These are phyloP conservation scores for Amazona finschi DNA, from an alignment of 2,797 vertebrate species.

Conservation along the genomic window DNA sequence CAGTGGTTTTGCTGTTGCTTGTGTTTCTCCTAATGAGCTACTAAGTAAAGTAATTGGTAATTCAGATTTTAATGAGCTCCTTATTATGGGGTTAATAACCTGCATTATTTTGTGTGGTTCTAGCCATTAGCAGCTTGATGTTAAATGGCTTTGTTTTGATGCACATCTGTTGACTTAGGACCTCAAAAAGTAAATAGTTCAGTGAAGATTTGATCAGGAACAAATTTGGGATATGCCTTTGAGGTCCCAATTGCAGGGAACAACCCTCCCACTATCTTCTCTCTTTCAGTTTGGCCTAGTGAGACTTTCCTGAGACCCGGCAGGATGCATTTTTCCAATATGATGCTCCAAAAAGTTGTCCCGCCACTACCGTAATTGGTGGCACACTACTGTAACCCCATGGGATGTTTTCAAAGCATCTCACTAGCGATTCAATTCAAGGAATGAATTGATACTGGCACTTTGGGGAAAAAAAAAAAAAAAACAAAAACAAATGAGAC, in stretches of 20 bases:
- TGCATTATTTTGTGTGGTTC: constrained; percentile 28
- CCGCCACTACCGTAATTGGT: neutral
- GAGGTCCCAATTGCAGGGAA: constrained; percentile 9
- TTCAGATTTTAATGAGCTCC: constrained; percentile 53
- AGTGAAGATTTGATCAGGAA: constrained; percentile 8
- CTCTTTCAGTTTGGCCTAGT: neutral
- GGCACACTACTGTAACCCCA: neutral
- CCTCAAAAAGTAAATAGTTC: constrained; percentile 31
- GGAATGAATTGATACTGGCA: constrained; percentile 16
- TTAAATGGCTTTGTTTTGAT: constrained; percentile 49
- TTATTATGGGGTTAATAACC: constrained; percentile 49
- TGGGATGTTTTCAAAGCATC: neutral
- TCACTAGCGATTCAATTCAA: neutral
- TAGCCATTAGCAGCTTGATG: constrained; percentile 21
- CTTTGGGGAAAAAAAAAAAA: neutral
- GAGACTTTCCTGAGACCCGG: constrained; percentile 6
- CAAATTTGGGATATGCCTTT: neutral
- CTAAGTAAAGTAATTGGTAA: constrained; percentile 39
- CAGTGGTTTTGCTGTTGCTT: neutral
- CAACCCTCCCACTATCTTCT: constrained; percentile 6
- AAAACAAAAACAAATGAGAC: neutral
- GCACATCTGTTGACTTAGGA: neutral
- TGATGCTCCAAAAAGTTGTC: neutral
- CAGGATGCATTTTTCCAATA: neutral
- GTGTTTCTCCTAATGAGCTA: constrained; percentile 15